Evolutionary conservation across 2,797 vertebrate genomes (phyloP), one percentile per base, ranked within the genome.

Genomic region (Nyctalus aviator): DNA sequence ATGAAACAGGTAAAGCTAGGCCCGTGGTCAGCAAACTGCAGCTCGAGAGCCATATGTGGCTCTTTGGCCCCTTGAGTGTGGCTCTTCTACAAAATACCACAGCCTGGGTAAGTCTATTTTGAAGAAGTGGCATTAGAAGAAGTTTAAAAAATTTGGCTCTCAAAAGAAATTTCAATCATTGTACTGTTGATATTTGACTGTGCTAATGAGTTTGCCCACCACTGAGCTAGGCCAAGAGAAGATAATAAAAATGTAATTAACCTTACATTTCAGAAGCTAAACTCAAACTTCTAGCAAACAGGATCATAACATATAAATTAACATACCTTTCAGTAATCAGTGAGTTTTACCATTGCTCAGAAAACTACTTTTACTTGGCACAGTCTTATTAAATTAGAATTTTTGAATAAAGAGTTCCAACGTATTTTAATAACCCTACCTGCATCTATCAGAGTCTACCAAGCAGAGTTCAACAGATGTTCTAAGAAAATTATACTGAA

Each of bases 231-330:
- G 21, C 21, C 7, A 12, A 69, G 30, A 83, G n/a, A 86, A 25
- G 18, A 59, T 76, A 94, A 57, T 18, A 37, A 37, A 81, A 66
- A 75, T 92, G n/a, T 23, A 78, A 73, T 73, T 82, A 83, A 46
- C 6, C 6, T 78, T 75, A 69, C 13, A 53, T 92, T 92, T 81
- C 37, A 96, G 72, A 95, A 94, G 53, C 37, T 62, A 95, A 93
- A 88, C 20, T 44, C 53, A 79, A 44, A 27, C n/a, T 79, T 93
- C 73, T 8, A 62, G 37, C 14, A 21, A 95, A 68, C 8, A 46
- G 27, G 32, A 91, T 7, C 18, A 68, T 66, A 77, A 50, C 41
- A 46, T 20, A 85, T 20, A 84, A 66, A 83, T 25, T 41, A 93
- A 77, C 23, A 84, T 27, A 15, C 14, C 57, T 88, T 93, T 87